Conservation (phyloP, 2,888 invertebrate species). For the Agrochola lychnidis region DNA sequence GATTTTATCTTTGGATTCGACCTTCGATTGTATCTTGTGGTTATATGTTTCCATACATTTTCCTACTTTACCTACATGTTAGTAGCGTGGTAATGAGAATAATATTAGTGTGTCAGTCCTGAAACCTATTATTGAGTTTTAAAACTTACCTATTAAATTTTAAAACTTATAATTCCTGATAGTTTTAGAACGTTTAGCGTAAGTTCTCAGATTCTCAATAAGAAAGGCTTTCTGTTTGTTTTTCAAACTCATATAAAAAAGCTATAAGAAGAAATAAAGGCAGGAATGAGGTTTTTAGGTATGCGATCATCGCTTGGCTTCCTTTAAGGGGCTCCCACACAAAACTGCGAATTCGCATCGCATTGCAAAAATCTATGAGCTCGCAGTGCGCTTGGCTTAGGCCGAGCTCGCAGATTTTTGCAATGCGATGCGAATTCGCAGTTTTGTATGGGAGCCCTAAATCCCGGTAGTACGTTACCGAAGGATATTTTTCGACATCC, state of each 20-base stretch:
- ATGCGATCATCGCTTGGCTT: too few species aligned
- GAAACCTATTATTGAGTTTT: not conserved
- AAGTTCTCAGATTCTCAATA: not conserved
- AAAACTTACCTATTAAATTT: too few species aligned
- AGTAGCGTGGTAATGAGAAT: not conserved
- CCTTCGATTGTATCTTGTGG: slow-evolving; percentile 23
- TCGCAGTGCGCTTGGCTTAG: too few species aligned
- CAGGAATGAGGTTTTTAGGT: not conserved
- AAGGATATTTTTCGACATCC: too few species aligned
- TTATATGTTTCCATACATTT: not conserved
- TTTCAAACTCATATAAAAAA: not conserved
- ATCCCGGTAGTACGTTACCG: too few species aligned
- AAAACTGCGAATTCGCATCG: too few species aligned
- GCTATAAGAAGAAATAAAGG: not conserved
- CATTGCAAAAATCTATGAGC: too few species aligned
- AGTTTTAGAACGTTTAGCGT: not conserved
- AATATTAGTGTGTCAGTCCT: not conserved
- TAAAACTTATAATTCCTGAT: too few species aligned
- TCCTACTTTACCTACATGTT: not conserved
- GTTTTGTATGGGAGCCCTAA: too few species aligned
- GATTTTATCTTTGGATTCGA: slow-evolving; percentile 28
- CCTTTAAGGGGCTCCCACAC: too few species aligned
- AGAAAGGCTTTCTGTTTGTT: not conserved
- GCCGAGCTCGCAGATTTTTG: too few species aligned
- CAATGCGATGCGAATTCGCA: too few species aligned